Conservation (phyloP, 2,888 invertebrate species). For the Cheilosia pagana region DNA sequence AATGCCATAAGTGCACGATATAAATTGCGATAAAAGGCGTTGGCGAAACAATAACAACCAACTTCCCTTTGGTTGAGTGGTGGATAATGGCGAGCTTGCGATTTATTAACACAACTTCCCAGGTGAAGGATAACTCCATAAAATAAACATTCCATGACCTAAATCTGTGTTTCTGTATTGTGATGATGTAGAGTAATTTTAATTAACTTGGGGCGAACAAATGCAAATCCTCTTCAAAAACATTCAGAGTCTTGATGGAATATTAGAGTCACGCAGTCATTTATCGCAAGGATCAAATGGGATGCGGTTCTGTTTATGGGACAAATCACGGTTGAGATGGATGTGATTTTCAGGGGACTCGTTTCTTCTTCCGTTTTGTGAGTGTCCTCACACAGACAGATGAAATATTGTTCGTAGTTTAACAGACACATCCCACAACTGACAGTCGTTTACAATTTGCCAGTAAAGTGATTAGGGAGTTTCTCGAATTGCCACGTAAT, state of each 20-base stretch:
- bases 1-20: too few relatives aligned
- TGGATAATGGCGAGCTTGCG: too few relatives aligned
- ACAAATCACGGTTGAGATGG: not conserved
- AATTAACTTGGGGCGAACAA: not conserved
- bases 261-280: not conserved
- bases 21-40: too few relatives aligned
- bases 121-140: too few relatives aligned
- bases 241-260: not conserved
- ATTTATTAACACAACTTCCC: too few relatives aligned
- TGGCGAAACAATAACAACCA: too few relatives aligned
- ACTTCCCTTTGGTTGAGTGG: too few relatives aligned
- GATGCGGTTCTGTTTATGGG: not conserved
- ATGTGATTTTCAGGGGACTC: not conserved
- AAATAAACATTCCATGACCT: too few relatives aligned
- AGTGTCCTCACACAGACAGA: not conserved
- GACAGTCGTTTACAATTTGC: not conserved
- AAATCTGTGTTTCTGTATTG: too few relatives aligned
- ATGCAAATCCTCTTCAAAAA: not conserved
- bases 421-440: not conserved
- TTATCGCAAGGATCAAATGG: not conserved
- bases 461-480: not conserved
- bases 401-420: not conserved
- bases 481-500: not conserved
- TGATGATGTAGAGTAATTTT: not conserved
- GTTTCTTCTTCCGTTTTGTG: not conserved